These are phyloP conservation scores for Hirundichthys speculiger DNA, from an alignment of 2,113 vertebrate species.

Conservation along the genomic window DNA sequence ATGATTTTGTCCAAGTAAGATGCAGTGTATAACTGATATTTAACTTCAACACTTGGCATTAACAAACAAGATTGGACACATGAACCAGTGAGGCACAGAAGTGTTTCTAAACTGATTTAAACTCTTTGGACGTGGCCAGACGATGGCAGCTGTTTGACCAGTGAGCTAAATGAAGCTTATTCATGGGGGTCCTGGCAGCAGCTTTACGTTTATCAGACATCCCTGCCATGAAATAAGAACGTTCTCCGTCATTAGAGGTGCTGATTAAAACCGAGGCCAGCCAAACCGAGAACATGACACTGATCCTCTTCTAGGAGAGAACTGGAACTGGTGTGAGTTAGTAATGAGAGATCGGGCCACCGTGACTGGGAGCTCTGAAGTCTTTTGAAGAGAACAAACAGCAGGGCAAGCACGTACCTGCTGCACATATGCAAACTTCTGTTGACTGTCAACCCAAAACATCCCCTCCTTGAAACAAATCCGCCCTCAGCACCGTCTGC, in stretches of 20 bases:
- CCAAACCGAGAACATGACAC: neutral
- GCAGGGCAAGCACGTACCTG: conserved; percentile 54
- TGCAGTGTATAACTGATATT: too few relatives aligned
- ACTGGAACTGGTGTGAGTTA: neutral
- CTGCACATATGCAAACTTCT: conserved; percentile 16
- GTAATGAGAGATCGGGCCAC: conserved; percentile 12
- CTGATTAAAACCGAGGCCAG: neutral
- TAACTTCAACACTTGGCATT: too few relatives aligned
- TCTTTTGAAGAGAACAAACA: conserved; percentile 53
- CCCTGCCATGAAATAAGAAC: too few relatives aligned
- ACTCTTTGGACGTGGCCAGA: too few relatives aligned
- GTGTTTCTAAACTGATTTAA: too few relatives aligned
- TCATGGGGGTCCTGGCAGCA: too few relatives aligned
- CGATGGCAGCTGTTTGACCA: too few relatives aligned
- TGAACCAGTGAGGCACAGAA: too few relatives aligned
- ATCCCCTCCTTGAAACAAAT: conserved; percentile 46
- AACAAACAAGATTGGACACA: too few relatives aligned
- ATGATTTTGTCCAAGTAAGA: too few relatives aligned
- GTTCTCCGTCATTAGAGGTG: neutral
- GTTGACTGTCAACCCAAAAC: conserved; percentile 46
- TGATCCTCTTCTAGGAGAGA: neutral
- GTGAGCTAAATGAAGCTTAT: too few relatives aligned
- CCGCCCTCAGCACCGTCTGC: conserved; percentile 23
- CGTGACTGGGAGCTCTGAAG: conserved; percentile 27
- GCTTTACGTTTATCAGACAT: too few relatives aligned